These are phyloP conservation scores for Pipistrellus kuhlii DNA, from an alignment of 2,797 vertebrate genomes.

Conservation along the genomic window DNA sequence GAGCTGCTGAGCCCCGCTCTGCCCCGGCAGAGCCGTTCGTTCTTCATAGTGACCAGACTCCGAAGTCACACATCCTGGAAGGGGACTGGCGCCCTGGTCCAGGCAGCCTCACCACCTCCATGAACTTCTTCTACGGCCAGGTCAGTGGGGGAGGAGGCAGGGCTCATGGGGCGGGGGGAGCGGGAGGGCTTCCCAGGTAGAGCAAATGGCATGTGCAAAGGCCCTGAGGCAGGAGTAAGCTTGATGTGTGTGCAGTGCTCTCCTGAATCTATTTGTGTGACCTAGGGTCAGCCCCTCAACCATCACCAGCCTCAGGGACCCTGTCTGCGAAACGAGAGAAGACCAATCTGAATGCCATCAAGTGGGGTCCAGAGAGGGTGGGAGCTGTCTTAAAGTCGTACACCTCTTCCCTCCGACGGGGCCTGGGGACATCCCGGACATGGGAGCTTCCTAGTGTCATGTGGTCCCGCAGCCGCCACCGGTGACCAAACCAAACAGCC, in stretches of 20 bases:
- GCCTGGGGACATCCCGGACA: background rate
- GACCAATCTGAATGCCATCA: background rate
- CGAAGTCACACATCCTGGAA: slow-evolving; percentile 70
- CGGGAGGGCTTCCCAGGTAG: background rate
- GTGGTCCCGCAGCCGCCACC: slow-evolving; percentile 48
- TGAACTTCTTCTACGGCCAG: slow-evolving; percentile 55
- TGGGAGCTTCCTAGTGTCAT: background rate
- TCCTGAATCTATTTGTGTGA: background rate
- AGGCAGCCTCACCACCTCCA: slow-evolving; percentile 48
- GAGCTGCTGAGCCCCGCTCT: background rate
- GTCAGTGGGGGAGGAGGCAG: slow-evolving; percentile 35
- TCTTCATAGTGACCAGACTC: slow-evolving; percentile 46
- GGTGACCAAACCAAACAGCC: background rate
- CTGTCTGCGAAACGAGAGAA: background rate
- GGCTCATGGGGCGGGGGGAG: background rate
- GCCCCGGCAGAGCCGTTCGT: slow-evolving; percentile 41
- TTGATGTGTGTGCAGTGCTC: background rate
- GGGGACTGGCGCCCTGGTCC: slow-evolving; percentile 57
- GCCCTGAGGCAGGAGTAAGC: background rate
- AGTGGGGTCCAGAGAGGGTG: background rate
- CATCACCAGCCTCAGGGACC: background rate
- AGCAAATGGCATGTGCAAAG: background rate
- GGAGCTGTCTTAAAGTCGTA: background rate
- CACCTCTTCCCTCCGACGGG: background rate
- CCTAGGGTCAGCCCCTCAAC: background rate